phyloP scores from a whole-genome alignment of 2,797 vertebrate genomes.

The Diceros bicornis region DNA sequence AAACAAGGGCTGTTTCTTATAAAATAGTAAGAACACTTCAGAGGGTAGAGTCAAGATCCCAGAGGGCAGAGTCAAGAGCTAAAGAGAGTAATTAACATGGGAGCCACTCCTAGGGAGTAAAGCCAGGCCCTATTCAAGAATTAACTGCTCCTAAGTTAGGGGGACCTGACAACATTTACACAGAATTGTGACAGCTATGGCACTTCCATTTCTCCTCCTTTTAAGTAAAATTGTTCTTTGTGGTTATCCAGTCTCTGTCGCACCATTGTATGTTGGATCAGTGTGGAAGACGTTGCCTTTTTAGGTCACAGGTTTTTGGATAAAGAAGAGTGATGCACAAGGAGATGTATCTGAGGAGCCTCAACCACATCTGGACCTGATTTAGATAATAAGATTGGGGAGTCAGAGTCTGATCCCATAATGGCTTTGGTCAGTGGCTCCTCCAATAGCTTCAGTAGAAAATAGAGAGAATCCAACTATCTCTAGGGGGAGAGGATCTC shows the following conservation, averaged over 20 bases:
- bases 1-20: not conserved
- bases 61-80: not conserved
- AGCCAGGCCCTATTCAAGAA: not conserved
- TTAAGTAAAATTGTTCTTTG: not conserved
- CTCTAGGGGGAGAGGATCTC: not conserved
- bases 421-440: not conserved
- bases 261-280: not conserved
- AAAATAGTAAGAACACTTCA: not conserved
- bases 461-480: not conserved
- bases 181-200: not conserved
- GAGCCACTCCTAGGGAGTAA: not conserved
- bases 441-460: not conserved
- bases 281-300: not conserved
- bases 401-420: not conserved
- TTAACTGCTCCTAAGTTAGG: not conserved
- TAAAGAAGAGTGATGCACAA: not conserved
- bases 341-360: not conserved
- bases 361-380: not conserved
- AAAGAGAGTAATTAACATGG: not conserved
- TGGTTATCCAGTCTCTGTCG: not conserved
- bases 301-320: not conserved
- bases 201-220: not conserved
- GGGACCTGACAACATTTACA: not conserved
- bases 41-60: not conserved
- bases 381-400: not conserved